Percentiles rank a stretch among this genome's conserved stretches.
These are phyloP conservation scores for Plusia festucae DNA, from an alignment of 2,888 invertebrate genomes.

Conservation along the genomic window DNA sequence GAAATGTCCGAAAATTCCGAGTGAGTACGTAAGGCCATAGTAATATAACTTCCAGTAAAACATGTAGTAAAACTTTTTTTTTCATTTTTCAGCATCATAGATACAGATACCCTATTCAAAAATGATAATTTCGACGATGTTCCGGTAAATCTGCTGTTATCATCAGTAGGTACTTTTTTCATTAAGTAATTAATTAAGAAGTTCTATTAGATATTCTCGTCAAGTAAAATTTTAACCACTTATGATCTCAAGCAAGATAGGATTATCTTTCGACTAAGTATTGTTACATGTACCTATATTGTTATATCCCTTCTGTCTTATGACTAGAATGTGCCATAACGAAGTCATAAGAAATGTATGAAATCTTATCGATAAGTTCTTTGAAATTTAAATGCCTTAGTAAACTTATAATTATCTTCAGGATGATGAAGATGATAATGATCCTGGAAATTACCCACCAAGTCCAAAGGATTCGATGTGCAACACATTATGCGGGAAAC, in stretches of 20 bases:
- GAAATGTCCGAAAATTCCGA: slow-evolving; percentile 13
- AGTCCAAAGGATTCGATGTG: neutral
- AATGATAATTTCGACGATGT: slow-evolving; percentile 27
- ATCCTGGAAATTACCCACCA: neutral
- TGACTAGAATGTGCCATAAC: too few relatives aligned
- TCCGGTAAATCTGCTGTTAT: neutral
- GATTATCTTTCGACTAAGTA: too few relatives aligned
- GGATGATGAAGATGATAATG: neutral
- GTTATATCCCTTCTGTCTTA: too few relatives aligned
- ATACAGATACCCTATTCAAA: slow-evolving; percentile 31
- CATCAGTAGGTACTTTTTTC: neutral
- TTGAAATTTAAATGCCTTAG: too few relatives aligned
- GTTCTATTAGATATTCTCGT: neutral
- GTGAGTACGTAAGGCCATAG: slow-evolving; percentile 28
- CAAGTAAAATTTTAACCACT: too few relatives aligned
- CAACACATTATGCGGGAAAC: neutral
- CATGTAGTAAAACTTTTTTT: neutral
- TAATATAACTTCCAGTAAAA: neutral
- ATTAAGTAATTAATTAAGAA: neutral
- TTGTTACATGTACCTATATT: too few relatives aligned
- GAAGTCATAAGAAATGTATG: too few relatives aligned
- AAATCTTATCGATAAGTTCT: too few relatives aligned
- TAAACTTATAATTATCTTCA: neutral
- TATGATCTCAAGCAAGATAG: too few relatives aligned
- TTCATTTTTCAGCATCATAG: slow-evolving; percentile 32